These are phyloP conservation scores for Gibbula magus DNA, from an alignment of 2,888 invertebrate genomes.

Conservation along the genomic window DNA sequence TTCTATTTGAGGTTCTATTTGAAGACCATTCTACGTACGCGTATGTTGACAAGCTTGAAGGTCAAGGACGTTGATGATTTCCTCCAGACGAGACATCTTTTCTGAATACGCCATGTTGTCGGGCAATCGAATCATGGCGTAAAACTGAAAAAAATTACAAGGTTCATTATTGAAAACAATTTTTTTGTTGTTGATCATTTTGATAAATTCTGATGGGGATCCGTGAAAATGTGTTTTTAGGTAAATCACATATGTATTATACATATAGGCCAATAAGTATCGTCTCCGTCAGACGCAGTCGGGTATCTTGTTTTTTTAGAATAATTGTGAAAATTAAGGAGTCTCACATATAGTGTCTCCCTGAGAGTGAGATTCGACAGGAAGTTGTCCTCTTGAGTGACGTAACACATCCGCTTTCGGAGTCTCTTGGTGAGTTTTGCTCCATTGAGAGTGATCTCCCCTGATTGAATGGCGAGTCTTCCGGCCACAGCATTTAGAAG, in stretches of 20 bases:
- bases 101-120: constrained; percentile 82
- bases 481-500: constrained; percentile 85
- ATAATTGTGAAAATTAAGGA: too few relatives aligned
- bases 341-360: constrained; percentile 84
- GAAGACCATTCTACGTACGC: constrained; percentile 80
- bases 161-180: too few relatives aligned
- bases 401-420: constrained; percentile 86
- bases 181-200: too few relatives aligned
- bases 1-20: too few relatives aligned
- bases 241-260: too few relatives aligned
- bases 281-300: too few relatives aligned
- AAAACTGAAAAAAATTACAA: constrained; percentile 77
- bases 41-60: constrained; percentile 85
- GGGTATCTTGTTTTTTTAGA: too few relatives aligned
- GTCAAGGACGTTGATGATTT: constrained; percentile 85
- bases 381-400: constrained; percentile 88
- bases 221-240: too few relatives aligned
- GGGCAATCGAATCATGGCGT: constrained; percentile 81
- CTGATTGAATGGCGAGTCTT: constrained; percentile 79
- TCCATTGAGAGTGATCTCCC: constrained; percentile 82
- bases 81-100: constrained; percentile 86
- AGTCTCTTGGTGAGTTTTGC: constrained; percentile 82
- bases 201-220: too few relatives aligned
- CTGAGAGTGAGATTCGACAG: constrained; percentile 86
- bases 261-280: too few relatives aligned